Percentiles rank a stretch among this genome's conserved stretches.
Evolutionary conservation across 2,888 invertebrate genomes (phyloP).

Genomic region (Subacronicta megacephala): DNA sequence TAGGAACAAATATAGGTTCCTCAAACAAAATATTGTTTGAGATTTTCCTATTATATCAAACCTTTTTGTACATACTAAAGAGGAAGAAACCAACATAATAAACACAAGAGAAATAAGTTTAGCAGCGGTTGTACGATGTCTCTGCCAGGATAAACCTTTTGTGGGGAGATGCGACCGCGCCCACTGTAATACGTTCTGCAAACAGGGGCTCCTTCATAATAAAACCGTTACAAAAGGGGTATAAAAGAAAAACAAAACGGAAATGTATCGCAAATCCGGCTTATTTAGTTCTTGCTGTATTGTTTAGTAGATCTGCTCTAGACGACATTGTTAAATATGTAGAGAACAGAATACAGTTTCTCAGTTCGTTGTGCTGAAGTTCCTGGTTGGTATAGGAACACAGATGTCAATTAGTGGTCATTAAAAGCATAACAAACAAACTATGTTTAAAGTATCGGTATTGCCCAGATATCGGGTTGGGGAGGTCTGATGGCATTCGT

Average conservation of each 20-base stretch:
- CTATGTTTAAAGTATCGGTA: too few species aligned
- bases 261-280: conserved; percentile 51
- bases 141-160: conserved; percentile 63
- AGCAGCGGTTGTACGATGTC: conserved; percentile 38
- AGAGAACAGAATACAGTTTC: not conserved
- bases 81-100: conserved; percentile 11
- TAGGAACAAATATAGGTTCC: too few species aligned
- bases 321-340: conserved; percentile 25
- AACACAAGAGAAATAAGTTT: conserved; percentile 39
- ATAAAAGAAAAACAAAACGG: conserved; percentile 66
- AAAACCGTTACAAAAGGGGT: conserved; percentile 65
- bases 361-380: too few species aligned
- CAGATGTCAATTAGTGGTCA: not conserved
- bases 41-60: not conserved
- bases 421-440: too few species aligned
- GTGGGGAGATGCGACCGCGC: conserved; percentile 63
- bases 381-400: not conserved
- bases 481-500: too few species aligned
- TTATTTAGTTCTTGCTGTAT: conserved; percentile 41
- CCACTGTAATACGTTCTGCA: conserved; percentile 67
- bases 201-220: conserved; percentile 70
- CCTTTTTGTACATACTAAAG: not conserved
- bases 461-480: too few species aligned
- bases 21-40: too few species aligned
- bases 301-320: conserved; percentile 35